phyloP scores from a whole-genome alignment of 2,888 invertebrate species.

The Drosophila seclusa region DNA sequence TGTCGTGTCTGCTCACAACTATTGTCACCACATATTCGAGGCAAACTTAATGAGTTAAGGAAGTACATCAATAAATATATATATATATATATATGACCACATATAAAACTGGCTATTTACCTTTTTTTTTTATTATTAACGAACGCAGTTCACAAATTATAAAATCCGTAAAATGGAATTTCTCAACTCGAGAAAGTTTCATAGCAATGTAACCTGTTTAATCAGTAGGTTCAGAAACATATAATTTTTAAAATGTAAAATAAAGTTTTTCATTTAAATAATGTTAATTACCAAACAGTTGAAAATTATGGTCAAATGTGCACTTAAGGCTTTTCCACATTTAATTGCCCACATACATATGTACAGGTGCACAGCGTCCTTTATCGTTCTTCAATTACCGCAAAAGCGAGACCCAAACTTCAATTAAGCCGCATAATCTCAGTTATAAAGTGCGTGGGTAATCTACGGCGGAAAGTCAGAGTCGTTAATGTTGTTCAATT shows the following conservation, averaged over 20 bases:
- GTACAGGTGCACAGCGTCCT: constrained; percentile 36
- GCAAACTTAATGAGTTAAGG: background rate
- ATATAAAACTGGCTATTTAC: no score
- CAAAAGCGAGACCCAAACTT: constrained; percentile 12
- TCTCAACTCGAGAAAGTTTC: background rate
- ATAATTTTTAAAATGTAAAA: background rate
- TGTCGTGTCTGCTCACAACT: background rate
- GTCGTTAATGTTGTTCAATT: constrained; percentile 54
- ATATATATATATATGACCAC: background rate
- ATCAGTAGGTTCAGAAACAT: background rate
- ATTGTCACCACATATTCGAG: background rate
- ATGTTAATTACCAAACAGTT: constrained; percentile 7
- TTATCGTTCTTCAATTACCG: constrained; percentile 75
- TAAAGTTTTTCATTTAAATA: background rate
- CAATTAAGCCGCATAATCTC: constrained; percentile 70
- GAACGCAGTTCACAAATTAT: background rate
- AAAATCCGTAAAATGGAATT: background rate
- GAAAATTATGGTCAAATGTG: constrained; percentile 16
- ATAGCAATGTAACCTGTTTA: background rate
- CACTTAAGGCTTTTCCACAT: constrained; percentile 13
- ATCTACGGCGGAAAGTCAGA: constrained; percentile 40
- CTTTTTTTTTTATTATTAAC: background rate
- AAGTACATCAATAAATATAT: background rate
- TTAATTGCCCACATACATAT: constrained; percentile 31
- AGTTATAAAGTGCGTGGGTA: constrained; percentile 26